Percentiles rank a stretch among this genome's conserved stretches.
These are phyloP conservation scores for Drosophila subpulchrella DNA, from an alignment of 1,140 invertebrate species.

Conservation along the genomic window DNA sequence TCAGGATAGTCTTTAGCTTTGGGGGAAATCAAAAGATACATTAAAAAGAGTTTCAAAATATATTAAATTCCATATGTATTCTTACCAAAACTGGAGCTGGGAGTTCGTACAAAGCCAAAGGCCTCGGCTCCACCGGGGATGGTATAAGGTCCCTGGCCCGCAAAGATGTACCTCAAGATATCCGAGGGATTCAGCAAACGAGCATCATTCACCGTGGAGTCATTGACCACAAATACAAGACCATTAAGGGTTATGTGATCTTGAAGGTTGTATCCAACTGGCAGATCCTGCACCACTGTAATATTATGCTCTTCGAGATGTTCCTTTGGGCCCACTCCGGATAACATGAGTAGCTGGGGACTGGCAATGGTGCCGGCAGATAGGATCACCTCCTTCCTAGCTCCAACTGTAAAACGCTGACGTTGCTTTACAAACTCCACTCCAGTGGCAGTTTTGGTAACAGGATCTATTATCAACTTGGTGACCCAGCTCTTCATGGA, in stretches of 20 bases:
- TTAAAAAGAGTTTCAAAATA: too few relatives aligned
- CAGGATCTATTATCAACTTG: slow-evolving; percentile 88
- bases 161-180: slow-evolving; percentile 86
- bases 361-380: slow-evolving; percentile 90
- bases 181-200: slow-evolving; percentile 85
- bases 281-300: slow-evolving; percentile 87
- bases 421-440: slow-evolving; percentile 87
- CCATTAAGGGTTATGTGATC: slow-evolving; percentile 91
- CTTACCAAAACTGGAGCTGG: slow-evolving; percentile 71
- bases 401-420: slow-evolving; percentile 87
- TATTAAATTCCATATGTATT: background rate
- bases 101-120: slow-evolving; percentile 88
- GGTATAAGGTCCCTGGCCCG: slow-evolving; percentile 88
- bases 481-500: slow-evolving; percentile 91
- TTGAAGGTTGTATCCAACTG: slow-evolving; percentile 92
- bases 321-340: slow-evolving; percentile 91
- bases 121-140: slow-evolving; percentile 90
- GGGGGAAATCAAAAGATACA: background rate
- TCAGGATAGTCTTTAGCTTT: slow-evolving; percentile 86
- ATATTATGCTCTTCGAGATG: slow-evolving; percentile 87
- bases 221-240: slow-evolving; percentile 89
- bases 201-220: slow-evolving; percentile 86
- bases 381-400: slow-evolving; percentile 91
- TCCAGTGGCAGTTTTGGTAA: slow-evolving; percentile 85
- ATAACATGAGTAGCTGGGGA: slow-evolving; percentile 92